These are phyloP conservation scores for Lycaena phlaeas DNA, from an alignment of 2,888 invertebrate genomes.

Conservation along the genomic window DNA sequence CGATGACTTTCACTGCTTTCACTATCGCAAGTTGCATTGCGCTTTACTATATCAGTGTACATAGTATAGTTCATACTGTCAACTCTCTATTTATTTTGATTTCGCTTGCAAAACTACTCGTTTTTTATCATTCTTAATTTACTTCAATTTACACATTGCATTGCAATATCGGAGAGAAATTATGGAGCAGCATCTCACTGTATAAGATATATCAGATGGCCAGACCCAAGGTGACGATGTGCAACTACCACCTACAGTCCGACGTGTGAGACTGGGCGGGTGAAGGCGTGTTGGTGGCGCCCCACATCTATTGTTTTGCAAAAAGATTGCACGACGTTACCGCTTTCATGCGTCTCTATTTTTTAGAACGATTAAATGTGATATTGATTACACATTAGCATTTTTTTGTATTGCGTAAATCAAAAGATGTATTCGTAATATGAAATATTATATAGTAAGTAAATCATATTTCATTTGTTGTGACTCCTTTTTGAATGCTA, in stretches of 20 bases:
- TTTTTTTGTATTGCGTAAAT: not conserved
- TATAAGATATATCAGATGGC: conserved; percentile 37
- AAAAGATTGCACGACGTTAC: conserved; percentile 18
- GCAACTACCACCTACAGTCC: conserved; percentile 53
- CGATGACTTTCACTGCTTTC: conserved; percentile 67
- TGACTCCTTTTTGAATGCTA: no score
- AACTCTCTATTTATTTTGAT: conserved; percentile 67
- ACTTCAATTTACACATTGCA: conserved; percentile 37
- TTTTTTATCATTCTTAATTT: conserved; percentile 55
- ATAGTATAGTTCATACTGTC: conserved; percentile 30
- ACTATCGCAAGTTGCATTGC: conserved; percentile 46
- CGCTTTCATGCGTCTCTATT: conserved; percentile 13
- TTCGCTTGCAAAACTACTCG: conserved; percentile 50
- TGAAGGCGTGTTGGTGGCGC: conserved; percentile 50
- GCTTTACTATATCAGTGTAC: conserved; percentile 39
- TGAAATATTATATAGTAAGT: no score
- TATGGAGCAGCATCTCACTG: conserved; percentile 29
- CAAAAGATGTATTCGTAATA: no score
- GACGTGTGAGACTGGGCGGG: conserved; percentile 30
- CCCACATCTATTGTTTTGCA: conserved; percentile 41
- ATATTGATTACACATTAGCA: not conserved
- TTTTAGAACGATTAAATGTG: conserved; percentile 7
- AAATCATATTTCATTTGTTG: no score
- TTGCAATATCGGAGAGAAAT: conserved; percentile 66
- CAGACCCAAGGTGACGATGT: conserved; percentile 50